These are phyloP conservation scores for Cherax quadricarinatus DNA, from an alignment of 1,140 invertebrate genomes.

Conservation along the genomic window DNA sequence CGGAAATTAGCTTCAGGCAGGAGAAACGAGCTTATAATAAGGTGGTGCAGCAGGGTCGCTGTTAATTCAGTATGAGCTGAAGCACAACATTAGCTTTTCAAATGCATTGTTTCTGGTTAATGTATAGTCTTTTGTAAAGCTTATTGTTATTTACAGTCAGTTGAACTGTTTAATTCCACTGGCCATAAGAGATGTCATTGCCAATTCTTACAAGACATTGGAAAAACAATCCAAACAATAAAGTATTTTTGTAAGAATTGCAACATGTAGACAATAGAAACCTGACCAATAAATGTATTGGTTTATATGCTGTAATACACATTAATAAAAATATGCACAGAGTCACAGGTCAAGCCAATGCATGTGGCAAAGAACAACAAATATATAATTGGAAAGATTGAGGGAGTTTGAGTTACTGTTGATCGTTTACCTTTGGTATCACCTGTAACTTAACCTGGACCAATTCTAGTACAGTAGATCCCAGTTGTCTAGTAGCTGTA, in stretches of 20 bases:
- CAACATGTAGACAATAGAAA: too few relatives aligned
- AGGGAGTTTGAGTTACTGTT: too few relatives aligned
- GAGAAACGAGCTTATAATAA: background rate
- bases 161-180: background rate
- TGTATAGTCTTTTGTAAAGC: background rate
- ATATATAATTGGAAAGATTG: too few relatives aligned
- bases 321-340: too few relatives aligned
- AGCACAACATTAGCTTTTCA: conserved; percentile 1
- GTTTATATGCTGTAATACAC: too few relatives aligned
- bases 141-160: background rate
- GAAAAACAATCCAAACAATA: background rate
- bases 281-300: background rate
- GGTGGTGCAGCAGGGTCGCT: background rate
- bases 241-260: background rate
- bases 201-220: background rate
- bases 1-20: background rate
- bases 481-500: too few relatives aligned
- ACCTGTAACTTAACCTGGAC: too few relatives aligned
- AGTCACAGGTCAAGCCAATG: too few relatives aligned
- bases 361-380: too few relatives aligned
- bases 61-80: background rate
- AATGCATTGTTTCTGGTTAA: background rate
- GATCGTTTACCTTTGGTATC: too few relatives aligned
- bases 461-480: too few relatives aligned
- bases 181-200: background rate